Base-by-base conservation (phyloP, 2,797 vertebrate genomes). In the Atherinosoma microstoma region DNA sequence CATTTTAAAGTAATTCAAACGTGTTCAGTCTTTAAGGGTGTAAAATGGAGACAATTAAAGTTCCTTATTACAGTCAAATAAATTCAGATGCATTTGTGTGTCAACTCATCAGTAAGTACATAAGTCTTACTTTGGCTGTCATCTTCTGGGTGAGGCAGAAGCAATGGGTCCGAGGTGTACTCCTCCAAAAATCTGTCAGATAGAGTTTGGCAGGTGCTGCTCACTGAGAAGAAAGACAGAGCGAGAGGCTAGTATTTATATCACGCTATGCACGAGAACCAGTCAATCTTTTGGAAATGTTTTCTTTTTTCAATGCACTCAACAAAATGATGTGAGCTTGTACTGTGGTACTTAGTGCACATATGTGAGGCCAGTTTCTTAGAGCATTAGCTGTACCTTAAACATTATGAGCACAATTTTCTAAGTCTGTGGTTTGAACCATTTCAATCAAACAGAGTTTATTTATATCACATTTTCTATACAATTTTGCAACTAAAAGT, bases 81-180 rank as follows among this genome's bases (percentile, higher is more conserved):
- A 11, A 45, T 32, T 58, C 36, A 32, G 54, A 58, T 67, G 47
- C 20, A 49, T 22, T 29, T 70, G 38, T 66, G 38, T 63, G 13
- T 58, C 12, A 22, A 29, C 27, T 32, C 36, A 51, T 61, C 1
- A n/a, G 24, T 32, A 29, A 60, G 9, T 15, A 2, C 20, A 35
- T 6, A 29, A 64, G 29, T 81, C 89, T 92, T 91, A 94, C 92
- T 75, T 76, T 82, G 83, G 59, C 56, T 71, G 69, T 87, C 80
- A 6, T 90, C 83, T 34, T 86, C 84, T 69, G 76, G 34, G 71
- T 73, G 83, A 69, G 47, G 79, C 78, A 73, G 45, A 71, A 86
- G 79, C 40, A 79, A 36, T 15, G 82, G 70, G 45, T 90, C 82
- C 22, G 87, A 76, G 54, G 83, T 18, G 61, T 66, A 78, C 42